phyloP scores from a whole-genome alignment of 2,113 vertebrate genomes.

The Rhinichthys klamathensis region DNA sequence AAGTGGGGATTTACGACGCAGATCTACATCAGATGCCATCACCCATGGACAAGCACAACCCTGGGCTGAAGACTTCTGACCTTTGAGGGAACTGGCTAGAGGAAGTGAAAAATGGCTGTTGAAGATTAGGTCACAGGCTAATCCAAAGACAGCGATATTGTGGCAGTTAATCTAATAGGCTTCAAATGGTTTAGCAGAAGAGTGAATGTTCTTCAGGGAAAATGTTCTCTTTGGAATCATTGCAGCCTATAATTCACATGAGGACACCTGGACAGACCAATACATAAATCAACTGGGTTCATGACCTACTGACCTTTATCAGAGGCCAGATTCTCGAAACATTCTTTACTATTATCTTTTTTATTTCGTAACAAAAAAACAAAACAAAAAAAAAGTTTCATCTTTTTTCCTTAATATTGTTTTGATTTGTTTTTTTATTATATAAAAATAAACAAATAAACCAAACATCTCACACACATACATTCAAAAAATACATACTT shows the following conservation, averaged over 20 bases:
- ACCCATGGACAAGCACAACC: slow-evolving; percentile 26
- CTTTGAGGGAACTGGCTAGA: slow-evolving; percentile 47
- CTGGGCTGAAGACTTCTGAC: slow-evolving; percentile 26
- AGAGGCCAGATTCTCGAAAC: background rate
- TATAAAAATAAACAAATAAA: too few species aligned
- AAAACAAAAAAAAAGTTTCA: too few species aligned
- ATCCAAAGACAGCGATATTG: slow-evolving; percentile 6
- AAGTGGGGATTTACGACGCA: background rate
- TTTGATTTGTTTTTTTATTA: too few species aligned
- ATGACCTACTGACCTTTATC: slow-evolving; percentile 14
- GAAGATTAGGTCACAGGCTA: slow-evolving; percentile 28
- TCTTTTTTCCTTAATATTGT: too few species aligned
- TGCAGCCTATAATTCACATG: slow-evolving; percentile 46
- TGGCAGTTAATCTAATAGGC: slow-evolving; percentile 24
- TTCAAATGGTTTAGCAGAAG: slow-evolving; percentile 47
- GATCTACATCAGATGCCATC: slow-evolving; percentile 24
- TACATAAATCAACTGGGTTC: slow-evolving; percentile 42
- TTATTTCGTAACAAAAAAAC: background rate
- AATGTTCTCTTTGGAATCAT: slow-evolving; percentile 47
- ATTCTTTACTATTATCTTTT: background rate
- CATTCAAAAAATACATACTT: background rate
- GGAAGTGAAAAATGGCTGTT: slow-evolving; percentile 32
- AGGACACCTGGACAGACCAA: slow-evolving; percentile 45
- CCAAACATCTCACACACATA: too few species aligned
- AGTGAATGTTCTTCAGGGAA: slow-evolving; percentile 46